Evolutionary conservation across 2,797 vertebrate species (phyloP), one percentile per base, ranked within the genome.

Genomic region (Enteromius anoplus): DNA sequence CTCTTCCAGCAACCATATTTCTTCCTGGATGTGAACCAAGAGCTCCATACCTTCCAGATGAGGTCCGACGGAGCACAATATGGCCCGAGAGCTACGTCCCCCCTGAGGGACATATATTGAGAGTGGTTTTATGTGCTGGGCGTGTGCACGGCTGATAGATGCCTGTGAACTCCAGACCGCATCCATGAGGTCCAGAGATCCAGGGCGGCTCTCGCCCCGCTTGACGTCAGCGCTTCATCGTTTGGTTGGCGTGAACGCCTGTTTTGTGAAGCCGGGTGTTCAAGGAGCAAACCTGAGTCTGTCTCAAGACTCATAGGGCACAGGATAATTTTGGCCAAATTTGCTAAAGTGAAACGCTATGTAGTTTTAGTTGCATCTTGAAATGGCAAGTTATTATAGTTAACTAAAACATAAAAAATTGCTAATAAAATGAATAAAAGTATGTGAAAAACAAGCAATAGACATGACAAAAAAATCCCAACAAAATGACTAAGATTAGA

Each of bases 41-140:
- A 91, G 87, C 85, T 91, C 86, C 72, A 82, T 76, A 85, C 84
- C 84, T 87, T 88, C 47, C 85, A 87, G 83, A 85, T 84, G 88
- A 69, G 90, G 87, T 89, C 82, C 58, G 84, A 88, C 88, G 78
- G 78, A 87, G 72, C 26, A 72, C 84, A 84, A 70, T 90, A 77
- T 62, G 47, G 78, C 88, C 70, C 62, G 68, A 90, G 89, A 91
- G n/a, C 2, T 83, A 90, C 87, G 81, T 85, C 85, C 84, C 82
- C 84, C 71, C 51, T 84, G 85, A 89, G 89, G 87, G 85, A 86
- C 85, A 80, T 88, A 84, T 85, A 85, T 84, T 69, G 75, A 84
- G 82, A 76, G 26, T 29, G 58, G 47, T 60, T 83, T 89, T 88
- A 7, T 26, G 68, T 17, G 7, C 78, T 70, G 64, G 62, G 19